These are phyloP conservation scores for Spatulosminthurus flaviceps DNA, from an alignment of 2,888 invertebrate genomes.

Conservation along the genomic window DNA sequence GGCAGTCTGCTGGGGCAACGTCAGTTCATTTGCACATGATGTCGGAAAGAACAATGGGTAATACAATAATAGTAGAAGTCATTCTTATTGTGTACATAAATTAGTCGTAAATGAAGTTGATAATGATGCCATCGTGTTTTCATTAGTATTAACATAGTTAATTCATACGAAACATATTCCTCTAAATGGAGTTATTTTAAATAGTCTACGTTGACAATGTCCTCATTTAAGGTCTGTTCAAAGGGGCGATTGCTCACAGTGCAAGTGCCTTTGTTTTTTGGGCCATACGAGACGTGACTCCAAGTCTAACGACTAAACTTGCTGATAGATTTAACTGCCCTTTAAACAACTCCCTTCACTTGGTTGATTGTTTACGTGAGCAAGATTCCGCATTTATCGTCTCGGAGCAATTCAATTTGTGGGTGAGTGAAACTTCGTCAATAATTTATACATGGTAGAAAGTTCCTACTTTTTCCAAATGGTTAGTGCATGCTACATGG, in stretches of 20 bases:
- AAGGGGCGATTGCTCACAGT: slow-evolving; percentile 44
- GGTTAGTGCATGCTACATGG: not conserved
- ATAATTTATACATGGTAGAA: not conserved
- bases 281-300: slow-evolving; percentile 47
- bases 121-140: no score
- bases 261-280: slow-evolving; percentile 50
- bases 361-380: slow-evolving; percentile 45
- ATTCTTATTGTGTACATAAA: no score
- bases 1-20: slow-evolving; percentile 80
- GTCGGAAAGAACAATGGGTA: slow-evolving; percentile 74
- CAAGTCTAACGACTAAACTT: slow-evolving; percentile 41
- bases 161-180: no score
- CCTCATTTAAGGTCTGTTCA: slow-evolving; percentile 41
- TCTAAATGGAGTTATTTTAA: no score
- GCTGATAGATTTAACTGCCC: slow-evolving; percentile 45
- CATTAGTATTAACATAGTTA: no score
- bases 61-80: not conserved
- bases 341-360: slow-evolving; percentile 26
- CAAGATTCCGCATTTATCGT: slow-evolving; percentile 41
- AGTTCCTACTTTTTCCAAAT: not conserved
- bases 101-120: no score
- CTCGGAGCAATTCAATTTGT: slow-evolving; percentile 48
- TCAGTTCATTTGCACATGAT: slow-evolving; percentile 74
- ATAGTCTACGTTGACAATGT: not conserved
- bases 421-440: slow-evolving; percentile 38